phyloP scores from a whole-genome alignment of 2,113 vertebrate genomes.

The Ceyx melanurus region DNA sequence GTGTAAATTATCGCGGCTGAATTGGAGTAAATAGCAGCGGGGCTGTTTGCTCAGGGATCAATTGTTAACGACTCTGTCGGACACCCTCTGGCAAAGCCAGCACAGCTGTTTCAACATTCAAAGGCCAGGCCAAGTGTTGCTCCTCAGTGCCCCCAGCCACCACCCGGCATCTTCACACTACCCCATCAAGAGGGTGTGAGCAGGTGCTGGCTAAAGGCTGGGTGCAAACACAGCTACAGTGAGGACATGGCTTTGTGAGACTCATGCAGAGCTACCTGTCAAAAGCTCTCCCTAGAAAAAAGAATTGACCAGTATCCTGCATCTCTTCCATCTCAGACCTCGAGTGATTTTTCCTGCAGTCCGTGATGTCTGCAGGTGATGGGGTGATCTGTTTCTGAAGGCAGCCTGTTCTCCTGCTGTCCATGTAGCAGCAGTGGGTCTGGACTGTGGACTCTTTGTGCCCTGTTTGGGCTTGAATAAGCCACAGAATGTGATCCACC shows the following conservation, averaged over 20 bases:
- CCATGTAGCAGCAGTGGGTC: neutral
- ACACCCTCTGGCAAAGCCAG: neutral
- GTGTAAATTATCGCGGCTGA: conserved; percentile 32
- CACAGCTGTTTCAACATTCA: conserved; percentile 31
- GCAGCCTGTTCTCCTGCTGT: neutral
- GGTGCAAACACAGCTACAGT: neutral
- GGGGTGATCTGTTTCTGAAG: neutral
- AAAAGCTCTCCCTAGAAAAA: neutral
- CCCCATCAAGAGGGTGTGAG: neutral
- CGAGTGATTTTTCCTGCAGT: neutral
- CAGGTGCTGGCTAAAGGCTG: neutral
- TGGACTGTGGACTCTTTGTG: neutral
- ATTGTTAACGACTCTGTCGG: neutral
- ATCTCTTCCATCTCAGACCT: neutral
- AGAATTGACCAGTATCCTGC: neutral
- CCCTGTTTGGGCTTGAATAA: neutral
- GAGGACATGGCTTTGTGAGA: neutral
- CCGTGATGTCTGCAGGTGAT: neutral
- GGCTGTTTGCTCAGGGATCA: conserved; percentile 37
- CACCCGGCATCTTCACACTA: neutral
- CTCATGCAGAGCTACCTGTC: neutral
- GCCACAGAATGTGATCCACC: neutral
- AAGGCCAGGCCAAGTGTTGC: neutral
- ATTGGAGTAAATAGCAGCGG: neutral
- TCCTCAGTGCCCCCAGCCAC: neutral